Evolutionary conservation across 2,888 invertebrate genomes (phyloP).

Genomic region (Charanyca ferruginea): DNA sequence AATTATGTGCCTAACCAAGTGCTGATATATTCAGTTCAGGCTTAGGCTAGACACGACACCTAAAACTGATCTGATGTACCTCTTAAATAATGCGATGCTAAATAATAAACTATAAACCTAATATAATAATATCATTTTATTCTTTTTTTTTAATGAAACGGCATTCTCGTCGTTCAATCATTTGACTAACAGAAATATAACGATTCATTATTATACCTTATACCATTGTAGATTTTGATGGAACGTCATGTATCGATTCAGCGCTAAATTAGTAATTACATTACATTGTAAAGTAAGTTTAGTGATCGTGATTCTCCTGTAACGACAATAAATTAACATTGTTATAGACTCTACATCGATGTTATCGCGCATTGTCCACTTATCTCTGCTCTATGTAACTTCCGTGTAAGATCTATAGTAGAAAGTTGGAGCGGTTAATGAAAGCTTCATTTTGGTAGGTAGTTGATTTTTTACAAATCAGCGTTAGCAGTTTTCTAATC

Average conservation of each 20-base stretch:
- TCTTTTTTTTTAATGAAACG: too few species aligned
- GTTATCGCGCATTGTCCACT: conserved; percentile 64
- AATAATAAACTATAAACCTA: conserved; percentile 13
- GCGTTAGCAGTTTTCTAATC: conserved; percentile 55
- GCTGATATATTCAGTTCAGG: conserved; percentile 1
- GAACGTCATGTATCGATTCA: conserved; percentile 1
- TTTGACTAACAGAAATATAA: not conserved
- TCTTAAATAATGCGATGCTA: too few species aligned
- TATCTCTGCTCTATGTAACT: conserved; percentile 61
- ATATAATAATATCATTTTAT: too few species aligned
- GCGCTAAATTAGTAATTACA: conserved; percentile 48
- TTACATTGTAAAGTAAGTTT: conserved; percentile 46
- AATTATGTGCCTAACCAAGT: not conserved
- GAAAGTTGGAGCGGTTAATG: conserved; percentile 62
- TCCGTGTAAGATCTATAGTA: conserved; percentile 61
- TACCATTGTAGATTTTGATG: conserved; percentile 1
- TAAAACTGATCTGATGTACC: too few species aligned
- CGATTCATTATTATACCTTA: not conserved
- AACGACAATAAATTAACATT: conserved; percentile 57
- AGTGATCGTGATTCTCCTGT: conserved; percentile 40
- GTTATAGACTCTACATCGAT: conserved; percentile 57
- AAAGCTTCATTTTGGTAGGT: conserved; percentile 61
- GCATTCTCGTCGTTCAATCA: too few species aligned
- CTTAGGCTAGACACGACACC: not conserved
- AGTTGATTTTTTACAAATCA: conserved; percentile 53